These are phyloP conservation scores for Euproctis similis DNA, from an alignment of 2,888 invertebrate genomes.

Conservation along the genomic window DNA sequence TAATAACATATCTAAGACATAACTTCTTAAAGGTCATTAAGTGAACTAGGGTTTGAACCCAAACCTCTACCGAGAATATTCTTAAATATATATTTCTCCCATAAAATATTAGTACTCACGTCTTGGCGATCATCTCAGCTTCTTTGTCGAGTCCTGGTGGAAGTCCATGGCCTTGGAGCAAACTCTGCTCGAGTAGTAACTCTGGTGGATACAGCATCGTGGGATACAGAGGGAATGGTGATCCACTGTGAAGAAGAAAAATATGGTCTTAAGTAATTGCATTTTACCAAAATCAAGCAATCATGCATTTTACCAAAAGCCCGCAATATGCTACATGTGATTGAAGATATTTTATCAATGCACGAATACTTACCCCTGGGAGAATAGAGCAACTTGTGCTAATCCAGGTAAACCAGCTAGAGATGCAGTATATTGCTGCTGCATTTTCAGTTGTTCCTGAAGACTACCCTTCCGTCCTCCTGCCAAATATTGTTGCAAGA, in stretches of 20 bases:
- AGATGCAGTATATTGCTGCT: conserved; percentile 66
- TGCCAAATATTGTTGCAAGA: conserved; percentile 66
- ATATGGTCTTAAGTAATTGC: too few species aligned
- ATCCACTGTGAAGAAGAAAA: conserved; percentile 42
- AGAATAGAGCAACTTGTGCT: conserved; percentile 65
- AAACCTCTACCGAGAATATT: too few species aligned
- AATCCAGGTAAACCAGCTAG: conserved; percentile 60
- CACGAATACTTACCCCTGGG: conserved; percentile 52
- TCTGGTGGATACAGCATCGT: conserved; percentile 72
- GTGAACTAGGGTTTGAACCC: too few species aligned
- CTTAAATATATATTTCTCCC: not conserved
- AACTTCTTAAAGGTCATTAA: too few species aligned
- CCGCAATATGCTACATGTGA: too few species aligned
- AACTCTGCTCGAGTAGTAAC: conserved; percentile 60
- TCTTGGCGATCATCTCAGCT: conserved; percentile 66
- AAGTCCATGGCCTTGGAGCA: conserved; percentile 73
- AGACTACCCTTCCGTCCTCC: conserved; percentile 61
- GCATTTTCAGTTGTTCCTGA: conserved; percentile 67
- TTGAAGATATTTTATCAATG: too few species aligned
- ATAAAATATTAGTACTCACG: conserved; percentile 39
- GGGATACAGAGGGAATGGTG: conserved; percentile 67
- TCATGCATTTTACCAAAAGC: too few species aligned
- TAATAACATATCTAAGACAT: too few species aligned
- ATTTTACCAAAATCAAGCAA: too few species aligned
- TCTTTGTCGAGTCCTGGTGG: conserved; percentile 67